Evolutionary conservation across 2,888 invertebrate species (phyloP).

Genomic region (Uloborus plumipes): DNA sequence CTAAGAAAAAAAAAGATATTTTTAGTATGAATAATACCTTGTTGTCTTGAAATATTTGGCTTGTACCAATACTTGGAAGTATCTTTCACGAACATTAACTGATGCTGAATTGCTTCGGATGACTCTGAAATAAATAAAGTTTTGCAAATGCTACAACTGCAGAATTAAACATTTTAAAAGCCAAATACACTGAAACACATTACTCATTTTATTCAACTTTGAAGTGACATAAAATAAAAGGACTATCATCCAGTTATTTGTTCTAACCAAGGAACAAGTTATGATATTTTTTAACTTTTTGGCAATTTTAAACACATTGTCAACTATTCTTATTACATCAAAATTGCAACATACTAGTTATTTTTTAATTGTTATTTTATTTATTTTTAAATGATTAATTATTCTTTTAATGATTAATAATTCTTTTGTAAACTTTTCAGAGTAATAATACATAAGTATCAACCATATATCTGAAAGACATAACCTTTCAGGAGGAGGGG

Average conservation of each 20-base stretch:
- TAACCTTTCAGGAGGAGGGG: too few species aligned
- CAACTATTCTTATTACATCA: too few species aligned
- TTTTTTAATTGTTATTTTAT: too few species aligned
- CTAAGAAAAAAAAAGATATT: background rate
- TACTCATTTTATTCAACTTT: background rate
- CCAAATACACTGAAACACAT: background rate
- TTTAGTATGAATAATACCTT: constrained; percentile 79
- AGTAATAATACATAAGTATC: too few species aligned
- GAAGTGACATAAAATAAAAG: background rate
- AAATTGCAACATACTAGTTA: too few species aligned
- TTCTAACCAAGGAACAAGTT: too few species aligned
- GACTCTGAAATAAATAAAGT: constrained; percentile 73
- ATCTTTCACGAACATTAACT: constrained; percentile 93
- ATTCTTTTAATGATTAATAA: too few species aligned
- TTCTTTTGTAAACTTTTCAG: too few species aligned
- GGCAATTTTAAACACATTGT: too few species aligned
- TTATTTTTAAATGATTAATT: too few species aligned
- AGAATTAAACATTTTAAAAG: background rate
- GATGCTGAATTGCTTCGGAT: constrained; percentile 88
- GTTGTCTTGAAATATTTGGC: constrained; percentile 93
- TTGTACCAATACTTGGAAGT: constrained; percentile 99
- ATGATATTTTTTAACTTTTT: too few species aligned
- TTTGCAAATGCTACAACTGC: background rate
- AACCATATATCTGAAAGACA: too few species aligned
- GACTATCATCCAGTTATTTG: background rate